phyloP scores from a whole-genome alignment of 1,140 invertebrate species.

The Scaptomyza pallida region DNA sequence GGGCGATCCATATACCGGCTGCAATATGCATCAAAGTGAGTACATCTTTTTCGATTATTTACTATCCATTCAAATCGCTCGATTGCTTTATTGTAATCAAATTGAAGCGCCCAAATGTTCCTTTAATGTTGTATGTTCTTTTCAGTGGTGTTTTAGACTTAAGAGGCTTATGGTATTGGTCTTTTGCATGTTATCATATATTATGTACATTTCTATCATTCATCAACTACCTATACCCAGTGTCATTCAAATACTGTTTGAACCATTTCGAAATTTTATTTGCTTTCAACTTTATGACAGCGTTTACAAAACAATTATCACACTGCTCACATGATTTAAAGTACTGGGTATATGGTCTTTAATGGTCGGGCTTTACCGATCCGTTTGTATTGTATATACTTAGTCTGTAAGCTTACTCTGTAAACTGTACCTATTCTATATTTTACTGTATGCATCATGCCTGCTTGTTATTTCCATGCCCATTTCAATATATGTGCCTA shows the following conservation, averaged over 20 bases:
- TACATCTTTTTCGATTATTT: conserved; percentile 55
- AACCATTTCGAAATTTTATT: too few relatives aligned
- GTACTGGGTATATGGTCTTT: conserved; percentile 9
- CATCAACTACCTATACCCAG: conserved; percentile 16
- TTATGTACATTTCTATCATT: conserved; percentile 59
- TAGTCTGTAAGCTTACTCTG: conserved; percentile 42
- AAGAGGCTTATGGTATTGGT: conserved; percentile 64
- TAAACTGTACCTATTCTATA: conserved; percentile 44
- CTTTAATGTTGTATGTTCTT: conserved; percentile 73
- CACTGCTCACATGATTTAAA: not conserved
- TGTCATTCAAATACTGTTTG: not conserved
- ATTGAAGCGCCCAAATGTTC: conserved; percentile 22
- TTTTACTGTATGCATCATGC: conserved; percentile 46
- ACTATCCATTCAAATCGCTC: conserved; percentile 33
- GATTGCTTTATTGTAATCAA: conserved; percentile 2
- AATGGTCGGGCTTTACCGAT: not conserved
- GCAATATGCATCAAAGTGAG: conserved; percentile 88
- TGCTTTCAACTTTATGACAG: too few relatives aligned
- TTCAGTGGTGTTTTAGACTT: conserved; percentile 75
- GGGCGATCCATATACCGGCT: conserved; percentile 93
- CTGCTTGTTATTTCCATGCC: conserved; percentile 66
- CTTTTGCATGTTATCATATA: conserved; percentile 69
- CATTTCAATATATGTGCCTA: conserved; percentile 37
- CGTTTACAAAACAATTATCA: not conserved
- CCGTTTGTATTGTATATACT: conserved; percentile 26